Percentiles rank a stretch among this genome's conserved stretches.
Evolutionary conservation across 1,140 invertebrate genomes (phyloP).

Genomic region (Panulirus ornatus): DNA sequence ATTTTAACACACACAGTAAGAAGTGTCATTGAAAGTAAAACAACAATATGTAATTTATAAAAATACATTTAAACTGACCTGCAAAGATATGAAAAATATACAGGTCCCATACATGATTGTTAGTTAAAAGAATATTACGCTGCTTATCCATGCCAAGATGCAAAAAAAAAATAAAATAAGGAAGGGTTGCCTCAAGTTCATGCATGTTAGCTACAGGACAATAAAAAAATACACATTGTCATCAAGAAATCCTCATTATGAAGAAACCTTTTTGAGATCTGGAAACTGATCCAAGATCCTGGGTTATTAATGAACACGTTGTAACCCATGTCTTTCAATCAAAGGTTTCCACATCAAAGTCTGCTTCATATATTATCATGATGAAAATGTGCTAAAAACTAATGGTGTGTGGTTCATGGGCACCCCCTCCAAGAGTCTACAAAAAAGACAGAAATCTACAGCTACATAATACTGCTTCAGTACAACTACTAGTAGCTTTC

Average conservation of each 20-base stretch:
- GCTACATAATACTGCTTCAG: background rate
- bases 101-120: slow-evolving; percentile 36
- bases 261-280: background rate
- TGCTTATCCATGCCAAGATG: slow-evolving; percentile 63
- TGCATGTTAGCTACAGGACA: slow-evolving; percentile 40
- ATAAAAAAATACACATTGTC: background rate
- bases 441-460: slow-evolving; percentile 15
- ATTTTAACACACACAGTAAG: background rate
- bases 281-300: background rate
- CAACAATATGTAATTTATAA: slow-evolving; percentile 15
- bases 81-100: slow-evolving; percentile 2
- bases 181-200: slow-evolving; percentile 42
- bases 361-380: too few species aligned
- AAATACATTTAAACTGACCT: background rate
- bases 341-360: background rate
- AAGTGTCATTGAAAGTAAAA: background rate
- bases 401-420: slow-evolving; percentile 15
- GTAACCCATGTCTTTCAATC: background rate
- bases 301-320: background rate
- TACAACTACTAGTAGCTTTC: background rate
- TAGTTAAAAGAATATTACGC: slow-evolving; percentile 54
- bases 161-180: slow-evolving; percentile 26
- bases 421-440: slow-evolving; percentile 36
- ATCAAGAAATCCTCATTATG: slow-evolving; percentile 14
- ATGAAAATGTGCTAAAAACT: background rate